phyloP scores from a whole-genome alignment of 2,113 vertebrate genomes.

The Sceloporus tristichus region DNA sequence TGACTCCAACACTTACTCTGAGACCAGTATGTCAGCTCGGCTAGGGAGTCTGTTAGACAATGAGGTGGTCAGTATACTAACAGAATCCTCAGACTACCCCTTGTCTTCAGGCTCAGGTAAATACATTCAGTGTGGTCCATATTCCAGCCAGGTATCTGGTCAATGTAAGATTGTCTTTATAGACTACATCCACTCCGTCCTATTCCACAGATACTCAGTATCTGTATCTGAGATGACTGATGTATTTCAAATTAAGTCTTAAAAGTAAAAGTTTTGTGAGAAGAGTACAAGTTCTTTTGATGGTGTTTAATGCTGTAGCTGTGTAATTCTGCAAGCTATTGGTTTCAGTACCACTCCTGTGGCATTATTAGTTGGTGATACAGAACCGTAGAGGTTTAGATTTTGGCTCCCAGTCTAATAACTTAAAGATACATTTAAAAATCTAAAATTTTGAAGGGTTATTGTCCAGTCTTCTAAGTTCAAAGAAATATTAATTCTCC shows the following conservation, averaged over 20 bases:
- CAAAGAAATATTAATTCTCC: not conserved
- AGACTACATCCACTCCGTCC: not conserved
- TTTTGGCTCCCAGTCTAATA: not conserved
- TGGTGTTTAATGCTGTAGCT: not conserved
- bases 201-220: not conserved
- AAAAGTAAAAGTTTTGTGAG: not conserved
- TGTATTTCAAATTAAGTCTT: not conserved
- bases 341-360: not conserved
- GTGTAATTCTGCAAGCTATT: not conserved
- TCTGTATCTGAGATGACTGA: not conserved
- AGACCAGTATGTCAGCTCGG: no score
- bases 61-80: no score
- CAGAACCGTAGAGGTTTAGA: not conserved
- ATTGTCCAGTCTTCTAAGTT: not conserved
- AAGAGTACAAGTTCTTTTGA: not conserved
- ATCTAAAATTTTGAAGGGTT: not conserved
- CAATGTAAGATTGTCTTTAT: no score
- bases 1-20: no score
- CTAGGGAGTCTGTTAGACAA: no score
- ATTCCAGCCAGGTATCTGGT: no score
- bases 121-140: no score
- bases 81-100: no score
- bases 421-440: not conserved
- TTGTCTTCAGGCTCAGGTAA: no score
- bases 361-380: not conserved